Percentiles rank a stretch among this genome's conserved stretches.
phyloP scores from a whole-genome alignment of 2,113 vertebrate species.

The Zapus hudsonius region DNA sequence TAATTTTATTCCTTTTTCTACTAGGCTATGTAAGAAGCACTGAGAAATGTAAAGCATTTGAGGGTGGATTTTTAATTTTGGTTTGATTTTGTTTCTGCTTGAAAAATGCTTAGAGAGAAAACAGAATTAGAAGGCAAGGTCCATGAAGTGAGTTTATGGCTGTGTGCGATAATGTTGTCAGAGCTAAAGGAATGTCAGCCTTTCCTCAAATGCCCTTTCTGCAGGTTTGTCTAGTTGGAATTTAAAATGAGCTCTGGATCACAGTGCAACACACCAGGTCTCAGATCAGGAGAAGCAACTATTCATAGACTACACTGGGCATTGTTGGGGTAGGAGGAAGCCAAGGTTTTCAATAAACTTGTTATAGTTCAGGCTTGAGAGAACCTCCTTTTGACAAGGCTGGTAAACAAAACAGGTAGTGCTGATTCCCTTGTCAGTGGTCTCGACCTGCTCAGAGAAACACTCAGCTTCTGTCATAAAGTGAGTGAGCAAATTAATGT shows the following conservation, averaged over 20 bases:
- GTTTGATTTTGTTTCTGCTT: background rate
- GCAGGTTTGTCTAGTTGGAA: constrained; percentile 51
- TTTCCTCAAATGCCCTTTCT: constrained; percentile 62
- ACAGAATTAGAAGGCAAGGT: background rate
- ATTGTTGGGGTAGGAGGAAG: background rate
- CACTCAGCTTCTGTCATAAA: background rate
- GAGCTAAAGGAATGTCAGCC: constrained; percentile 45
- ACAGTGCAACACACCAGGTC: background rate
- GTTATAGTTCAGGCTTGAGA: background rate
- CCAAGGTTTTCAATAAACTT: constrained; percentile 50
- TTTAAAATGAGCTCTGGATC: constrained; percentile 57
- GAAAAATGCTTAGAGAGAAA: constrained; percentile 19
- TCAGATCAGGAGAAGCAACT: background rate
- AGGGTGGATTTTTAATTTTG: background rate
- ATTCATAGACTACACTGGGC: background rate
- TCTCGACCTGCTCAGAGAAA: background rate
- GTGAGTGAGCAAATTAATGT: background rate
- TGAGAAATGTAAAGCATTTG: background rate
- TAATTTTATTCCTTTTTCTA: background rate
- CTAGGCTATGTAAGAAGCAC: background rate
- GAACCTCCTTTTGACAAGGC: background rate
- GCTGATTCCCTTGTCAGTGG: background rate
- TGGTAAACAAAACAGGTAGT: constrained; percentile 12
- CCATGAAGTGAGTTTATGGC: constrained; percentile 46
- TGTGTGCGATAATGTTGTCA: constrained; percentile 54